A percentile compares a stretch with the other conserved stretches of the same genome.
These are phyloP conservation scores for Zosterops borbonicus DNA, from an alignment of 2,113 vertebrate genomes.

Conservation along the genomic window DNA sequence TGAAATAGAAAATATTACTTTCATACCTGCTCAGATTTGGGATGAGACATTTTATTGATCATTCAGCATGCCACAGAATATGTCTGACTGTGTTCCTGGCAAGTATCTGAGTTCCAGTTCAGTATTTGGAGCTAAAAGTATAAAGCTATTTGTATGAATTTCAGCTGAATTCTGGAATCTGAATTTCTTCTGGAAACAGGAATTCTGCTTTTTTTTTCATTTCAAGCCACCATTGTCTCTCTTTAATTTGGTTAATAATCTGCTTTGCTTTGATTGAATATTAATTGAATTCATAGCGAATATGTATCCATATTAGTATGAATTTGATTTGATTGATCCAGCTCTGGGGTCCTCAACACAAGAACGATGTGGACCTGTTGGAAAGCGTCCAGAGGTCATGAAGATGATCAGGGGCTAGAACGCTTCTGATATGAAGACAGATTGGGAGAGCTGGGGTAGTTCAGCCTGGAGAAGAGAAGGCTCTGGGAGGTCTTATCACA, in stretches of 20 bases:
- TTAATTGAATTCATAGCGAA: not conserved
- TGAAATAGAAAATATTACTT: not conserved
- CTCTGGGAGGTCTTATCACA: not conserved
- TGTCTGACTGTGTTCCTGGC: not conserved
- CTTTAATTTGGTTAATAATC: not conserved
- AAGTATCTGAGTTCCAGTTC: not conserved
- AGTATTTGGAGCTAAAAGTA: not conserved
- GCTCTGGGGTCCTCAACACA: not conserved
- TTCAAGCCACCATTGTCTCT: not conserved
- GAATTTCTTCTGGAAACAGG: not conserved
- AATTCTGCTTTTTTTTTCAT: not conserved
- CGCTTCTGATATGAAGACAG: not conserved
- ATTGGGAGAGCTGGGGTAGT: not conserved
- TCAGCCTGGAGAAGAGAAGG: not conserved
- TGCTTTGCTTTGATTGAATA: not conserved
- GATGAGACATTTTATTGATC: not conserved
- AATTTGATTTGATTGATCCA: not conserved
- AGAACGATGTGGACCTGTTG: not conserved
- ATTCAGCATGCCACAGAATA: not conserved
- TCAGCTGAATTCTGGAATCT: not conserved
- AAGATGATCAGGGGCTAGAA: not conserved
- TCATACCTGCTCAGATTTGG: not conserved
- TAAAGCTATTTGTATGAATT: not conserved
- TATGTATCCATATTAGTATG: not conserved
- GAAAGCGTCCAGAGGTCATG: not conserved